These are phyloP conservation scores for Larimichthys polyactis DNA, from an alignment of 2,113 vertebrate species.

Conservation along the genomic window DNA sequence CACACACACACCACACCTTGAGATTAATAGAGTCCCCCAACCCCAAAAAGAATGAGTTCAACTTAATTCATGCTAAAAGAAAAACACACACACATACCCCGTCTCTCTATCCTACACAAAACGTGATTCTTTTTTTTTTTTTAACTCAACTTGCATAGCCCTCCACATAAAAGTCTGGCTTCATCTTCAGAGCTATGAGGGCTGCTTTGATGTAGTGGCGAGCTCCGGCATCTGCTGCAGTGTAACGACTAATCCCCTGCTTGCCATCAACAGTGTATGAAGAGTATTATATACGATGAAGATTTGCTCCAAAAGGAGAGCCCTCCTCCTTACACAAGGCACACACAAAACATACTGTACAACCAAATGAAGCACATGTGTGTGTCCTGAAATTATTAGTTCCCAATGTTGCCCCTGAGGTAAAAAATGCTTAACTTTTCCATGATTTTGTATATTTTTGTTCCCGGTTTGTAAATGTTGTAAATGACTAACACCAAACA, in stretches of 20 bases:
- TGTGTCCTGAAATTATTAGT: constrained; percentile 1
- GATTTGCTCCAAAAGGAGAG: constrained; percentile 37
- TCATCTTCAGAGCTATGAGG: constrained; percentile 52
- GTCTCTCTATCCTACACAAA: constrained; percentile 9
- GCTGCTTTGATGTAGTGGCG: constrained; percentile 59
- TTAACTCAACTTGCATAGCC: constrained; percentile 9
- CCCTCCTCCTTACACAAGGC: constrained; percentile 28
- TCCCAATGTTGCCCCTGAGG: background rate
- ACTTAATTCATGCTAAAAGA: constrained; percentile 21
- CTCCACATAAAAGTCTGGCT: constrained; percentile 42
- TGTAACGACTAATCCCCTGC: constrained; percentile 57
- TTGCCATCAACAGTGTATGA: constrained; percentile 39
- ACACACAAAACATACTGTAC: constrained; percentile 26
- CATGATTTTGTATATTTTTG: background rate
- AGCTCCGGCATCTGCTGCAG: constrained; percentile 39
- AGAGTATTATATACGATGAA: constrained; percentile 42
- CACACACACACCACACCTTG: constrained; percentile 28
- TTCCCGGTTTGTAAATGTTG: background rate
- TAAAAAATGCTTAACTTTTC: background rate
- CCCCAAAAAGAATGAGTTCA: background rate
- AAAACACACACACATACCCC: too few relatives aligned
- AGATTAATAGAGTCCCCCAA: constrained; percentile 18
- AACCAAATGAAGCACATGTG: constrained; percentile 8
- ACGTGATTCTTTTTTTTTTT: constrained; percentile 28
- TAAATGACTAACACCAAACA: background rate